Base-by-base conservation (phyloP, 2,888 invertebrate genomes). In the Orthosia gracilis region DNA sequence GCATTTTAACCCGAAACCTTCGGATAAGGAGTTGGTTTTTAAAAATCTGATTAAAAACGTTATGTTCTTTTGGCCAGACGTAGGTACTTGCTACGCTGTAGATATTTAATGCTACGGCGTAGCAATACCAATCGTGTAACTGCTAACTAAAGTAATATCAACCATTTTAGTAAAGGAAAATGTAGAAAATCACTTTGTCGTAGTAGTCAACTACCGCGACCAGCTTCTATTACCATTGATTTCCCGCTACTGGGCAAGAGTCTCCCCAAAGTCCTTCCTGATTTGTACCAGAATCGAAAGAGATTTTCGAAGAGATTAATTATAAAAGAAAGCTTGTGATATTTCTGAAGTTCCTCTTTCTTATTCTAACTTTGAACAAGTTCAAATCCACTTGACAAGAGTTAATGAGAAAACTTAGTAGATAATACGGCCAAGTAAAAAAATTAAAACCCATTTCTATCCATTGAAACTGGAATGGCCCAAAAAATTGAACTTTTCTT, bases 11-110 rank as follows among this genome's bases (percentile, higher is more conserved):
- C 11, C 7, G 9, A 61, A 47, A 47, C 15, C 15, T 26, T 65
- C 12, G 23, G 18, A 18, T 26, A 52, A 49, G 13, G 76, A n/a
- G 55, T 18, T 70, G 59, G 26, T 50, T 50, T 45, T 23, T 23
- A 18, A 59, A 47, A 49, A 23, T 58, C 21, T 40, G 5, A 23
- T 49, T 54, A 72, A 21, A 17, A 74, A 26, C 1, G 3, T 66
- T 12, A n/a, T 15, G 26, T 4, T 15, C 5, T n/a, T 9, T 49
- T 50, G 3, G 11, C 17, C 47, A 17, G 45, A 7, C 26, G 55
- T 31, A 65, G 49, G 11, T 18, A 23, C 9, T 40, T 57, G 65
- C 77, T 76, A 76, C 61, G 76, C 18, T 76, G 66, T 82, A 79
- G 76, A 26, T 21, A 13, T 23, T 13, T 11, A 18, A 1, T 54